A percentile compares a stretch with the other conserved stretches of the same genome.
Evolutionary conservation across 2,113 vertebrate genomes (phyloP).

Genomic region (Smithornis capensis): DNA sequence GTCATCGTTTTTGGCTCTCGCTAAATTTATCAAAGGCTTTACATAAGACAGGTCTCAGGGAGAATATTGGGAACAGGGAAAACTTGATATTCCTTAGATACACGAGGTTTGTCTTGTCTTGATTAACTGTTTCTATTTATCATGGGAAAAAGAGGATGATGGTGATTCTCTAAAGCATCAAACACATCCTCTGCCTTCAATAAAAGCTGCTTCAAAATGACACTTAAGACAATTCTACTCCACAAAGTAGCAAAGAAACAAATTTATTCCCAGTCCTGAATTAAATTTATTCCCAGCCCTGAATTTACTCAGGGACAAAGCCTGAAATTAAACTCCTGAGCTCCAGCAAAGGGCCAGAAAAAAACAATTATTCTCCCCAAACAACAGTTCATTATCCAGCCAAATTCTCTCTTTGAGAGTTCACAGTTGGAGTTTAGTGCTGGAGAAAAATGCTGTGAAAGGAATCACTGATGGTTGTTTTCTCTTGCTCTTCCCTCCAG

Average conservation of each 20-base stretch:
- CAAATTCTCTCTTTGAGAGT: not conserved
- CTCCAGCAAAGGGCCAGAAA: not conserved
- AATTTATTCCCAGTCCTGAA: not conserved
- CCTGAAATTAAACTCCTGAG: not conserved
- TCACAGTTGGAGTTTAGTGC: not conserved
- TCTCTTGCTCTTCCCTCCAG: not conserved
- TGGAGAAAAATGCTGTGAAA: not conserved
- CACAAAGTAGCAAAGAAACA: not conserved
- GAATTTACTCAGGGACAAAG: not conserved
- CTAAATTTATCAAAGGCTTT: conserved; percentile 14
- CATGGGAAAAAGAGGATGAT: not conserved
- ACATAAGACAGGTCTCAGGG: not conserved
- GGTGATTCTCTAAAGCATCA: not conserved
- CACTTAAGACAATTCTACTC: not conserved
- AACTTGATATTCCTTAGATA: not conserved
- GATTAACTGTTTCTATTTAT: not conserved
- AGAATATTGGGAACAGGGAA: not conserved
- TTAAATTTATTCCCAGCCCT: not conserved
- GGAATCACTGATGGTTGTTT: not conserved
- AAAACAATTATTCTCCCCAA: not conserved
- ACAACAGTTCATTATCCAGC: not conserved
- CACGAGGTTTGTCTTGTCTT: not conserved
- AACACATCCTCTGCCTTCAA: not conserved
- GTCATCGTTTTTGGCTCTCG: not conserved
- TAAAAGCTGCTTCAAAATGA: not conserved